These are phyloP conservation scores for Clostera curtula DNA, from an alignment of 2,888 invertebrate species.

Conservation along the genomic window DNA sequence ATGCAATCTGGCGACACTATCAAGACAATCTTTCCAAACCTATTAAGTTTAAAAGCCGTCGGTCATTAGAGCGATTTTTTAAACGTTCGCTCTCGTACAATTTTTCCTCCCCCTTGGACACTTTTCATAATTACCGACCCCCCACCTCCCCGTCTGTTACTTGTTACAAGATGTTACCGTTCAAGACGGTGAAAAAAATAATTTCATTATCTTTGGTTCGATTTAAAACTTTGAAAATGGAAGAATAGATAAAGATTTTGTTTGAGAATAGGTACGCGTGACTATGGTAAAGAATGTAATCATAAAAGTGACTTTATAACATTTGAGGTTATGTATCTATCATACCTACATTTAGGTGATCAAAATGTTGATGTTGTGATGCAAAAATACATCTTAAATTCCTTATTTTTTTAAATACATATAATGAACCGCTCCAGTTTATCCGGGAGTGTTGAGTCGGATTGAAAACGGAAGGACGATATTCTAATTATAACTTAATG, in stretches of 20 bases:
- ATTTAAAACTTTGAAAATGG: slow-evolving; percentile 8
- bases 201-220: slow-evolving; percentile 33
- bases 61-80: slow-evolving; percentile 67
- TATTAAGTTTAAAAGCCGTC: slow-evolving; percentile 68
- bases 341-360: too few species aligned
- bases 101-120: slow-evolving; percentile 61
- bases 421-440: too few species aligned
- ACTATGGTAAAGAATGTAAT: too few species aligned
- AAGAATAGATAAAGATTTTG: background rate
- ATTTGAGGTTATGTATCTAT: too few species aligned
- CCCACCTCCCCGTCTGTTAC: slow-evolving; percentile 24
- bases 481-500: too few species aligned
- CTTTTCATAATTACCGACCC: slow-evolving; percentile 69
- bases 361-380: too few species aligned
- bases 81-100: slow-evolving; percentile 49
- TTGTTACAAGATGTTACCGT: slow-evolving; percentile 66
- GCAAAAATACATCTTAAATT: too few species aligned
- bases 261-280: background rate
- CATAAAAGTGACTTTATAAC: too few species aligned
- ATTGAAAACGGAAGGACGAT: too few species aligned
- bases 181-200: slow-evolving; percentile 35
- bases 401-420: too few species aligned
- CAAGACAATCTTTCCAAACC: slow-evolving; percentile 57
- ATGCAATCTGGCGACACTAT: slow-evolving; percentile 23
- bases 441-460: too few species aligned